These are phyloP conservation scores for Rhagonycha fulva DNA, from an alignment of 2,888 invertebrate genomes.

Conservation along the genomic window DNA sequence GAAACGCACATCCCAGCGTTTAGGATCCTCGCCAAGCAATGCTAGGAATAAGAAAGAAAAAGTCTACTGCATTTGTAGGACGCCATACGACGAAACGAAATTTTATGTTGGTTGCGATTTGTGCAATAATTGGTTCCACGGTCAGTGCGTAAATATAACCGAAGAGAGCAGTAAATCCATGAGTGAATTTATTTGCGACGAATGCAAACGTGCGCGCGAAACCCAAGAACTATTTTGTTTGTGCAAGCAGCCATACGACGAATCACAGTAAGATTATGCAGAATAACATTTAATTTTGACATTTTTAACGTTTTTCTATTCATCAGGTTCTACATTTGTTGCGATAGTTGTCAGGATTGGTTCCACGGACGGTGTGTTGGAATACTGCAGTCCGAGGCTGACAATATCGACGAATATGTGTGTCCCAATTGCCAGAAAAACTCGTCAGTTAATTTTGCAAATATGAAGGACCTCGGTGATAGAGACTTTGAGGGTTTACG, in stretches of 20 bases:
- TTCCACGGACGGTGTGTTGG: constrained; percentile 98
- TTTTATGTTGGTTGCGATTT: constrained; percentile 98
- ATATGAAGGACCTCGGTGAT: constrained; percentile 80
- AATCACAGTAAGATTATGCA: constrained; percentile 80
- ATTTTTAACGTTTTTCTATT: constrained; percentile 17
- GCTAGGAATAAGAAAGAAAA: constrained; percentile 67
- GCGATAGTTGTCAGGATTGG: constrained; percentile 99
- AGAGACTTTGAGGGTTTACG: constrained; percentile 83
- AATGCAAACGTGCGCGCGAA: constrained; percentile 83
- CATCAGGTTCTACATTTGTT: constrained; percentile 95
- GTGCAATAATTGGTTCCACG: constrained; percentile 99
- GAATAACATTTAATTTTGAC: not conserved
- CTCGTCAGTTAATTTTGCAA: constrained; percentile 85
- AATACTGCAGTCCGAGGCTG: constrained; percentile 89
- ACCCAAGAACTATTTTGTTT: constrained; percentile 94
- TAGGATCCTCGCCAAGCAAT: constrained; percentile 25
- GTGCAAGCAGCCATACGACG: constrained; percentile 95
- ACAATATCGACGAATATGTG: constrained; percentile 93
- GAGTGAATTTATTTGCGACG: constrained; percentile 87
- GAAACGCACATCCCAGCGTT: constrained; percentile 45
- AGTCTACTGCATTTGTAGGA: constrained; percentile 88
- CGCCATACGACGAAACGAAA: constrained; percentile 94
- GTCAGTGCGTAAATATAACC: constrained; percentile 92
- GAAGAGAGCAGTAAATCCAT: constrained; percentile 89
- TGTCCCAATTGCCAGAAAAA: constrained; percentile 95